A percentile compares a stretch with the other conserved stretches of the same genome.
Conservation (phyloP, 2,888 invertebrate species). For the Lepas anatifera region DNA sequence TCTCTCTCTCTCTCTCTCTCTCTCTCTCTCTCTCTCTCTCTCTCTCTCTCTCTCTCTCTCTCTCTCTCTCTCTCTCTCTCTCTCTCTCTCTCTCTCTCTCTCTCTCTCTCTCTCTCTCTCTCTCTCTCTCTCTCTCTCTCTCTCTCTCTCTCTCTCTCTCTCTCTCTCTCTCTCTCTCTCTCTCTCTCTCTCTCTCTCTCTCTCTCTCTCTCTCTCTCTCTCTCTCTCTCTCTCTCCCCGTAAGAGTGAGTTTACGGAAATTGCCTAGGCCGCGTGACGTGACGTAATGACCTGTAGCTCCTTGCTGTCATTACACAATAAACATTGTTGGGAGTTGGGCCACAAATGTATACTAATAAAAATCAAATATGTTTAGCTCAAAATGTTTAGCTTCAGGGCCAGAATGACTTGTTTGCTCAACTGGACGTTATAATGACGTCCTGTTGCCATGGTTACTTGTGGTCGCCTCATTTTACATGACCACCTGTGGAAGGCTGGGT, state of each 20-base stretch:
- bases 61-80: neutral
- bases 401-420: too few relatives aligned
- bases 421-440: too few relatives aligned
- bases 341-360: too few relatives aligned
- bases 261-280: too few relatives aligned
- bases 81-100: constrained; percentile 13
- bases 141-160: neutral
- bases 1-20: constrained; percentile 11
- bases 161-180: neutral
- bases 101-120: constrained; percentile 13
- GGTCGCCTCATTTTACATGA: too few relatives aligned
- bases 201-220: neutral
- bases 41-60: neutral
- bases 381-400: too few relatives aligned
- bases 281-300: constrained; percentile 10
- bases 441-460: too few relatives aligned
- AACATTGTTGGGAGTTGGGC: too few relatives aligned
- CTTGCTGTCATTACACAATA: neutral
- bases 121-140: neutral
- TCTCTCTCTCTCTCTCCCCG: constrained; percentile 9
- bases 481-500: too few relatives aligned
- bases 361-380: too few relatives aligned
- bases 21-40: constrained; percentile 1
- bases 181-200: constrained; percentile 9
- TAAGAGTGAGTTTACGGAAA: too few relatives aligned